Evolutionary conservation across 2,797 vertebrate species (phyloP).

Genomic region (Poecilia velifera): DNA sequence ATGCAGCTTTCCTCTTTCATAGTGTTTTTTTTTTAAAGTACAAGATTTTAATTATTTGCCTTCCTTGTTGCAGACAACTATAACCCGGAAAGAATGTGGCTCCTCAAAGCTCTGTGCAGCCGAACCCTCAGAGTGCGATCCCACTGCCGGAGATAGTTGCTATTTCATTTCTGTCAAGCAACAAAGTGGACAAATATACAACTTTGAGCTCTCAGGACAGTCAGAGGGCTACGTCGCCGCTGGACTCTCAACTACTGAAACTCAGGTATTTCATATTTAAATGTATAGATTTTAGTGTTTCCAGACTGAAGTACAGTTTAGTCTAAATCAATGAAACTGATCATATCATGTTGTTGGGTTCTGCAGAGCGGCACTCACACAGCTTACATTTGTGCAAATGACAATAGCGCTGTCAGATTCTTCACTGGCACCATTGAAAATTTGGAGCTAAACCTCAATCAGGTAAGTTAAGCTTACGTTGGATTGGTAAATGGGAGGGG

Average conservation of each 20-base stretch:
- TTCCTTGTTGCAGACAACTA: not conserved
- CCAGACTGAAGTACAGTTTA: not conserved
- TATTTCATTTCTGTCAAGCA: constrained; percentile 11
- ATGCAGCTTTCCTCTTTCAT: not conserved
- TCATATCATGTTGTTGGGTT: constrained; percentile 7
- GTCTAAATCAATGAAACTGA: not conserved
- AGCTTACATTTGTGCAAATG: constrained; percentile 57
- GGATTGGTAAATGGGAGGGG: not conserved
- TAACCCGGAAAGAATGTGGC: not conserved
- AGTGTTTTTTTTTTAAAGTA: not conserved
- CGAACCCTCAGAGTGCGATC: constrained; percentile 17
- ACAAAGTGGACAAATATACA: not conserved
- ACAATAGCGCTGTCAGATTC: not conserved
- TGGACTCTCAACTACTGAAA: constrained; percentile 21
- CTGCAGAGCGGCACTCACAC: constrained; percentile 31
- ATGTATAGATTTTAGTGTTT: too few relatives aligned
- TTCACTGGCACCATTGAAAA: not conserved
- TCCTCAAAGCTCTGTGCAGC: constrained; percentile 14
- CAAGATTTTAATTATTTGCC: not conserved
- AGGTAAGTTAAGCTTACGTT: constrained; percentile 30
- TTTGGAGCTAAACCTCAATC: rapidly evolving
- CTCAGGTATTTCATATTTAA: not conserved
- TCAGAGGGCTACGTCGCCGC: constrained; percentile 24
- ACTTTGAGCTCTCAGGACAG: constrained; percentile 32
- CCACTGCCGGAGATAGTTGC: rapidly evolving